A percentile compares a stretch with the other conserved stretches of the same genome.
phyloP scores from a whole-genome alignment of 1,140 invertebrate genomes.

The Papilio helenus region DNA sequence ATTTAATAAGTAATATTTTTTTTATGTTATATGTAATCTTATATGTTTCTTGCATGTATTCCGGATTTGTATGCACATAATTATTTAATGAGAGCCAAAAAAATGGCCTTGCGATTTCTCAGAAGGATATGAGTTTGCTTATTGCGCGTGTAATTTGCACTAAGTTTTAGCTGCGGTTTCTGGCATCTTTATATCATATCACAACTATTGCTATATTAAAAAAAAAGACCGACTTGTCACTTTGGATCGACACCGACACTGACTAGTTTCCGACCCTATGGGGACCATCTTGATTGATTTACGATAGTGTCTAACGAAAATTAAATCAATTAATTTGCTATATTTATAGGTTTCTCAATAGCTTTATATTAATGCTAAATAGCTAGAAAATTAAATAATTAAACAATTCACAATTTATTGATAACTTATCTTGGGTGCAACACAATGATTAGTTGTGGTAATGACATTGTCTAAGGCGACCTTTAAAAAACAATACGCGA shows the following conservation, averaged over 20 bases:
- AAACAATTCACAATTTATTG: neutral
- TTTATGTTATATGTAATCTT: neutral
- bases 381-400: neutral
- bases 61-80: neutral
- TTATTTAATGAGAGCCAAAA: neutral
- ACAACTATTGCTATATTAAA: too few relatives aligned
- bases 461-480: conserved; percentile 2
- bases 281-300: neutral
- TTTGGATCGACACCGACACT: too few relatives aligned
- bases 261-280: neutral
- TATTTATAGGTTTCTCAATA: too few relatives aligned
- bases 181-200: too few relatives aligned
- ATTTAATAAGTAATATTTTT: too few relatives aligned
- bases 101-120: neutral
- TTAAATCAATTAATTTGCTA: too few relatives aligned
- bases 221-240: too few relatives aligned
- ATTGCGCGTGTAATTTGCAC: neutral
- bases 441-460: neutral
- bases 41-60: neutral
- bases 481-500: neutral
- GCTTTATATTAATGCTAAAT: neutral
- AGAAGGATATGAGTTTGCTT: neutral
- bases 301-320: too few relatives aligned
- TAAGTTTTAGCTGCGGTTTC: too few relatives aligned
- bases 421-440: neutral